Conservation (phyloP, 2,888 invertebrate species). For the Myathropa florea region DNA sequence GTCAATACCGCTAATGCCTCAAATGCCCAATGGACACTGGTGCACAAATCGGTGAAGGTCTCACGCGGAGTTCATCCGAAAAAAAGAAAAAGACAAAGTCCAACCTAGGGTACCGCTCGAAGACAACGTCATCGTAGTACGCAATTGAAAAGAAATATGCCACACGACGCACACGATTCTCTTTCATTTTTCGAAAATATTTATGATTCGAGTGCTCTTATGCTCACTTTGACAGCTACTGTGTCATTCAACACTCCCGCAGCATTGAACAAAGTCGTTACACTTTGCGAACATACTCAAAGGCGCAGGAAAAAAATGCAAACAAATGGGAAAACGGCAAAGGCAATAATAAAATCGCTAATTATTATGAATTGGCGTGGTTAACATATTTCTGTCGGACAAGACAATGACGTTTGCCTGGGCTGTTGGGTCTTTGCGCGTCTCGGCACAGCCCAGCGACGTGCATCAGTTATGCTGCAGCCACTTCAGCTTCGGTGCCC, state of each 20-base stretch:
- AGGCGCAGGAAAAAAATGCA: conserved; percentile 33
- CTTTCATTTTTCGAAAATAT: not conserved
- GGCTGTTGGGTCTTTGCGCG: too few species aligned
- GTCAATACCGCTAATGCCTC: conserved; percentile 57
- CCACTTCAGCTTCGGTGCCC: not conserved
- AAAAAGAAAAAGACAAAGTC: not conserved
- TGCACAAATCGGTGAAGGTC: conserved; percentile 51
- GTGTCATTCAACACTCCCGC: conserved; percentile 45
- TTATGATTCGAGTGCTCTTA: not conserved
- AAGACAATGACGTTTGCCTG: conserved; percentile 1
- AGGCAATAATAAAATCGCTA: conserved; percentile 63
- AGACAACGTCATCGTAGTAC: conserved; percentile 14
- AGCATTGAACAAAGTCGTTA: conserved; percentile 68
- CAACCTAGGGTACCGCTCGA: not conserved
- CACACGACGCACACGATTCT: conserved; percentile 1
- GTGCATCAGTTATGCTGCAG: conserved; percentile 13
- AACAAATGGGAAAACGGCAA: conserved; percentile 43
- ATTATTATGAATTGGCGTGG: conserved; percentile 70
- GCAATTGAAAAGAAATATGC: conserved; percentile 2
- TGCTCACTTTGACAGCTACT: conserved; percentile 49
- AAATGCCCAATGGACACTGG: conserved; percentile 46
- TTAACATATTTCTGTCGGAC: conserved; percentile 67
- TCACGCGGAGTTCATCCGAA: conserved; percentile 28
- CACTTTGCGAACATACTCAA: conserved; percentile 55
- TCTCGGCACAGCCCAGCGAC: not conserved